Base-by-base conservation (phyloP, 2,888 invertebrate genomes). In the Drosophila merina region DNA sequence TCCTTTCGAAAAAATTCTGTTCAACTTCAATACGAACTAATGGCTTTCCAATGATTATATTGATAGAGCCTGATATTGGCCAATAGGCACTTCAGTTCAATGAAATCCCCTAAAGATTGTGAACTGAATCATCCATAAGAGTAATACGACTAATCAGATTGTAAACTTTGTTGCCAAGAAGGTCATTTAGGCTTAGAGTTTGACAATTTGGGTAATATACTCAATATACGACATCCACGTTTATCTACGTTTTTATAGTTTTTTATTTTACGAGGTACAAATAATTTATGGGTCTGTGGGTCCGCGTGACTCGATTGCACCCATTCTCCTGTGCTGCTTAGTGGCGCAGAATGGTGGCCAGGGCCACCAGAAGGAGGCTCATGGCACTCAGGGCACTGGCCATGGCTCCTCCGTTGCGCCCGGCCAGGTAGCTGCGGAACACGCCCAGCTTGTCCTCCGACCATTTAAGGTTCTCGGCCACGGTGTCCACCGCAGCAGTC, bases 391-490 rank as follows among this genome's bases (percentile, higher is more conserved):
- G 74, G 3, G 78, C 75, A 28, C 67, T 78, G 12, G 73, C 56
- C 38, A 76, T 54, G n/a, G 80, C 81, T 28, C 83, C 75, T 25
- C 77, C 81, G 14, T 44, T 72, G 3, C 81, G 79, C 0, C 50
- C 1, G 1, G 73, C 42, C 69, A 91, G 73, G 55, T 86, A 89
- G 1, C n/a, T 60, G 12, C 73, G 78, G 68, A 91, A 83, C 6
- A 73, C 48, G 3, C 55, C 75, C 60, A 91, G 60, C 28, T 86
- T 85, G 0, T 56, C 33, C 0, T 69, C 49, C 8, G 90, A 76
- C 92, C 92, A 92, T 0, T 49, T 49, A 0, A 92, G 57, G 62
- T 92, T 92, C 40, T 89, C 88, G 1, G 59, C 30, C 0, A 90
- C 91, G 2, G 78, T 82, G 1, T 31, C 72, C 14, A 89, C 81